Conservation (phyloP, 2,113 vertebrate species). For the Athene noctua region DNA sequence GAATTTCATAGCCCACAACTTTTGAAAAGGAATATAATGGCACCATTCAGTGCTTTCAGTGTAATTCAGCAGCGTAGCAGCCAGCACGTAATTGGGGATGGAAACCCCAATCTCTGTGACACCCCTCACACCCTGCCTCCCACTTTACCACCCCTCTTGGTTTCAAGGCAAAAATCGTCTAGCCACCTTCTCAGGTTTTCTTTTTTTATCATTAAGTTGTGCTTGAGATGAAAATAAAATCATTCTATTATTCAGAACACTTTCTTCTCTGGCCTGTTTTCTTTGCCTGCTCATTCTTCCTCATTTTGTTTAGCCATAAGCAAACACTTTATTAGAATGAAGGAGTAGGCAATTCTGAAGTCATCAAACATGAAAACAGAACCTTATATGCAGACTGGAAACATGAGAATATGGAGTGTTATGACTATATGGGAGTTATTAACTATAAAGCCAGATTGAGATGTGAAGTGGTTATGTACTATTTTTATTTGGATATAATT, state of each 20-base stretch:
- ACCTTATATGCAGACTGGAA: background rate
- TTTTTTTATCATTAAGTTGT: background rate
- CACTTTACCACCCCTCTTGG: background rate
- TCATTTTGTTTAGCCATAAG: background rate
- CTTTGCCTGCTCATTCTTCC: background rate
- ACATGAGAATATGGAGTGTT: background rate
- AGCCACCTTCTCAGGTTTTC: background rate
- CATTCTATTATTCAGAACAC: background rate
- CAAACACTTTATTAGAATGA: background rate
- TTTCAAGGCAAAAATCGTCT: background rate
- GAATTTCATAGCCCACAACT: conserved; percentile 69
- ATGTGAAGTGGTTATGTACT: background rate
- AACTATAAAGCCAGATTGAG: background rate
- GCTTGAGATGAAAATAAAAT: conserved; percentile 17
- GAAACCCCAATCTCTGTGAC: background rate
- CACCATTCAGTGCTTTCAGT: conserved; percentile 63
- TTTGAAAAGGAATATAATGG: conserved; percentile 66
- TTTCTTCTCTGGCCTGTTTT: background rate
- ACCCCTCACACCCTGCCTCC: background rate
- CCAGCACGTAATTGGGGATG: background rate
- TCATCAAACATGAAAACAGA: background rate
- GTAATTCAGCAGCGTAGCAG: background rate
- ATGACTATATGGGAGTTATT: background rate
- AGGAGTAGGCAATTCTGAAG: background rate
- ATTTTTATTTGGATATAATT: background rate